Evolutionary conservation across 2,113 vertebrate genomes (phyloP).

Genomic region (Heptranchias perlo): DNA sequence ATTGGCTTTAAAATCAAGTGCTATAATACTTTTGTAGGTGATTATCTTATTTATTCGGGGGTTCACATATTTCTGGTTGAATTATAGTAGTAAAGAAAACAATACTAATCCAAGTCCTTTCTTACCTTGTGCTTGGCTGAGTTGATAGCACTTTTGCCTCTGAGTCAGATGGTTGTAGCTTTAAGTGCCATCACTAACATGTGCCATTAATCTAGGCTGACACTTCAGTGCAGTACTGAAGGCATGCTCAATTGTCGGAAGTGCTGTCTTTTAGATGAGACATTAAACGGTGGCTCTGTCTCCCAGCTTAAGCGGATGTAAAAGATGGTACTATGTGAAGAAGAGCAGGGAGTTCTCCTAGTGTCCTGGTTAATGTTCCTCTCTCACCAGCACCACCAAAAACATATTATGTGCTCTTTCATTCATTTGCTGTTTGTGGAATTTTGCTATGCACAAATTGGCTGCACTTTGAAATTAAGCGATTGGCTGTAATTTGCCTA

Average conservation of each 20-base stretch:
- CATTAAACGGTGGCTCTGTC: not conserved
- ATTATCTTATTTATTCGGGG: not conserved
- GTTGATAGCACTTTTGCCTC: constrained; percentile 23
- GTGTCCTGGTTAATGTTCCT: not conserved
- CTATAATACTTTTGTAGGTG: not conserved
- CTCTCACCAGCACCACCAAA: not conserved
- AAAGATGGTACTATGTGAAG: not conserved
- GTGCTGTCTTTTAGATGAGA: not conserved
- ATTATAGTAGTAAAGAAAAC: not conserved
- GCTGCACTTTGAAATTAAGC: not conserved
- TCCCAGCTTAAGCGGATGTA: not conserved
- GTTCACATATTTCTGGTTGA: not conserved
- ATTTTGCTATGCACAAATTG: not conserved
- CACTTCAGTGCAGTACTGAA: not conserved
- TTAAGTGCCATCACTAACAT: constrained; percentile 8
- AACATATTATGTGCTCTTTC: not conserved
- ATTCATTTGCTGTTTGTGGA: not conserved
- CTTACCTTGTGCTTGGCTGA: constrained; percentile 17
- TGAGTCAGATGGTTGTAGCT: not conserved
- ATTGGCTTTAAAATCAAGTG: not conserved
- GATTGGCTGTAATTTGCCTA: not conserved
- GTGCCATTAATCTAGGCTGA: not conserved
- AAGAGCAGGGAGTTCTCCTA: not conserved
- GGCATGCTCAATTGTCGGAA: not conserved
- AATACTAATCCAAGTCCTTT: not conserved